Evolutionary conservation across 1,140 invertebrate genomes (phyloP), one percentile per base, ranked within the genome.

Genomic region (Ceratina australensis): DNA sequence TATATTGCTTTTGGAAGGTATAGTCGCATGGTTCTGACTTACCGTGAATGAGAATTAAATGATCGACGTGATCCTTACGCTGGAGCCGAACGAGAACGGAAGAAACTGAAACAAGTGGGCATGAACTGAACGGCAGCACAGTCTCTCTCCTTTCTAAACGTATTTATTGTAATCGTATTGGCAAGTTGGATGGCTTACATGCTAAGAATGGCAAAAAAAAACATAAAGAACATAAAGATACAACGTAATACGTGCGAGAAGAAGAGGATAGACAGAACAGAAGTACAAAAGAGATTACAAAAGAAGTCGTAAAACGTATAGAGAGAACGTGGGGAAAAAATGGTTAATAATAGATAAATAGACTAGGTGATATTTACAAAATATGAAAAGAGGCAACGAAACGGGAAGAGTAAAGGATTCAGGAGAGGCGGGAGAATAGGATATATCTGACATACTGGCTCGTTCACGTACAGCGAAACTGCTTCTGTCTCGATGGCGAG

Each of bases 181-280:
- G 91, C 90, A 91, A 92, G 89, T 90, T 89, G 86, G 81, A 88
- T 89, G 86, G 84, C 91, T 92, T 91, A 91, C 87, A 90, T 86
- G 72, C 88, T 90, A 91, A 90, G 64, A 90, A 88, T 87, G 83
- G 81, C 84, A 90, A 84, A 89, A 89, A 89, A 60, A 76, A 71
- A 61, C 61, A 52, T 81, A 83, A 78, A 86, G 78, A 89, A 89
- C 81, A 61, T 78, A 82, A 88, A 88, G 75, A 85, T 85, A 66
- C 88, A 89, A 87, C 82, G 81, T 89, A 86, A 71, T 87, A 88
- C 80, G 78, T 88, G 86, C 80, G 80, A 88, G 81, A 80, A 47
- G 26, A 20, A 8, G 15, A 79, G 69, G 20, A 47, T 22, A 54
- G 20, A 56, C 47, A 26, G 33, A 18, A 61, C 16, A 71, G 63